These are phyloP conservation scores for Corvus cornix DNA, from an alignment of 2,113 vertebrate species.

Conservation along the genomic window DNA sequence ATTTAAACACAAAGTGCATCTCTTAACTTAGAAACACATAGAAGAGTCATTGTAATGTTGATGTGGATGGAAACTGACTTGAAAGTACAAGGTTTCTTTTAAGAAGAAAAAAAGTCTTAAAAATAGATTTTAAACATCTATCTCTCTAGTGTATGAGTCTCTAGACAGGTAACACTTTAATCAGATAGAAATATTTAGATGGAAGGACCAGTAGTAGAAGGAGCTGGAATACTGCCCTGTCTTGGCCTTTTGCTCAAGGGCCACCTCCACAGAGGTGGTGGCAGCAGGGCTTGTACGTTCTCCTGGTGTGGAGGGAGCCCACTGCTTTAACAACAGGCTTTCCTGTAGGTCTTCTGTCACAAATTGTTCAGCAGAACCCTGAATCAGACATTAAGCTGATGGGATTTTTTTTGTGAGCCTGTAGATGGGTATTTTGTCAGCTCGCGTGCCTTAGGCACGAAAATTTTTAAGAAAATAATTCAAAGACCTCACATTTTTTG, in stretches of 20 bases:
- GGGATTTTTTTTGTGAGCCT: background rate
- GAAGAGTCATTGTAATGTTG: background rate
- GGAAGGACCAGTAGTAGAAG: background rate
- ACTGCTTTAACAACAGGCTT: background rate
- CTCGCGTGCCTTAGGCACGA: fast-evolving
- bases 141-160: background rate
- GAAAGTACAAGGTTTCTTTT: background rate
- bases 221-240: background rate
- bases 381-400: background rate
- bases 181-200: background rate
- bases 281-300: fast-evolving
- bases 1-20: background rate
- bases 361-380: background rate
- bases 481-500: background rate
- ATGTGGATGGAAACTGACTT: background rate
- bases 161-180: background rate
- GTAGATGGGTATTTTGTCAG: background rate
- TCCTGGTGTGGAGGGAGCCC: background rate
- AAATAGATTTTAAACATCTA: background rate
- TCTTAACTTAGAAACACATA: background rate
- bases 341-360: background rate
- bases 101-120: background rate
- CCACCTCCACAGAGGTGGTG: background rate
- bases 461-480: background rate
- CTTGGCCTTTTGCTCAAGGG: background rate